These are phyloP conservation scores for Mandrillus leucophaeus DNA, from an alignment of 2,113 vertebrate species.

Conservation along the genomic window DNA sequence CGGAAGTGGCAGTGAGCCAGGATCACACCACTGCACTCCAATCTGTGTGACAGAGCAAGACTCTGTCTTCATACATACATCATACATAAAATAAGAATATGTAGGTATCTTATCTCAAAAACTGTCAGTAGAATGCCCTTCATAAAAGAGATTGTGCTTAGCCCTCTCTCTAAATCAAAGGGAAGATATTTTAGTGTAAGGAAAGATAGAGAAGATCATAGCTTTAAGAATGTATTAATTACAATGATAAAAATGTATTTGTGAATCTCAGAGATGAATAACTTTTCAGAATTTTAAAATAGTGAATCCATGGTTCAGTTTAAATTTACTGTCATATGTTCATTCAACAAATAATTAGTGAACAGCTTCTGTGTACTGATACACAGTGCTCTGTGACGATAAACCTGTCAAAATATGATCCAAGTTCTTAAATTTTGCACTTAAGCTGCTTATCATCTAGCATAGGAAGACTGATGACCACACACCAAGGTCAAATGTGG, in stretches of 20 bases:
- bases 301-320: background rate
- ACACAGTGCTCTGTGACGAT: background rate
- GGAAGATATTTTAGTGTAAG: background rate
- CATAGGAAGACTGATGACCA: background rate
- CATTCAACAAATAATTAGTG: background rate
- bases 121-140: background rate
- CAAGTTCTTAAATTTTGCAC: background rate
- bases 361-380: background rate
- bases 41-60: too few species aligned
- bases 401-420: background rate
- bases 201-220: background rate
- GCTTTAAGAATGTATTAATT: background rate
- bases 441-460: background rate
- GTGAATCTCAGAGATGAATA: background rate
- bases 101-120: background rate
- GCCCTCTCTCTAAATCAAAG: background rate
- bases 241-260: background rate
- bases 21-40: too few species aligned
- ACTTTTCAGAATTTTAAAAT: background rate
- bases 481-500: accelerated
- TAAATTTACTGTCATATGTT: background rate
- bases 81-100: too few species aligned
- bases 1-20: too few species aligned
- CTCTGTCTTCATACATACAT: too few species aligned
- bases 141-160: background rate